Evolutionary conservation across 2,888 invertebrate genomes (phyloP), one percentile per base, ranked within the genome.

Genomic region (Zootermopsis nevadensis): DNA sequence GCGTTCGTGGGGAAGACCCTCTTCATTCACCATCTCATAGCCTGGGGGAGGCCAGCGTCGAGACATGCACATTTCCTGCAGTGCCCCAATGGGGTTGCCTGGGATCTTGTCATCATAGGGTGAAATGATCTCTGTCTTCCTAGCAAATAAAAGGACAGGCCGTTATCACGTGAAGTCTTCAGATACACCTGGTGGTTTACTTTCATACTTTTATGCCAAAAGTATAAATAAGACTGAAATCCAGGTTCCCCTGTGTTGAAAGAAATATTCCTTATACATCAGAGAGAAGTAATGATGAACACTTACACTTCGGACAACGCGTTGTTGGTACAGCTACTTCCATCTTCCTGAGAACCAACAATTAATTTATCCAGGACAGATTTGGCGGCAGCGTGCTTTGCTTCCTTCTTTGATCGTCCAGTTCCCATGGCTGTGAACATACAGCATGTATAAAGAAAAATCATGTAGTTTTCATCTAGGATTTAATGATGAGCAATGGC

Each of bases 331-430:
- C 84, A 79, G 19, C 77, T 60, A 67, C 81, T 31, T 15, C 84
- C 85, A 69, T 86, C 85, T 35, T 82, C 84, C 19, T 69, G 60
- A 85, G 86, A 24, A 85, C 80, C 77, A 10, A 86, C 85, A 69
- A 87, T 86, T 85, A 92, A 88, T 88, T 97, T 95, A 88, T 97
- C 97, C 83, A 99, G 92, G 82, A 98, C 92, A 83, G 97, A 95
- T 88, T 97, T 96, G 0, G 99, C 99, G 31, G 99, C 98, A 19
- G 97, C 95, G 89, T 99, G 99, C 88, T 99, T 99, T 0, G 99
- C 99, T 90, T 98, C 98, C 89, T 99, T 99, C 89, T 99, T 99
- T 24, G 98, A 98, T 82, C 98, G 94, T 0, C 99, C 99, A 86
- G 96, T 95, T 53, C 97, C 97, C 92, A 96, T 96, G 80, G 97